Base-by-base conservation (phyloP, 2,888 invertebrate genomes). In the Lithodes maja region DNA sequence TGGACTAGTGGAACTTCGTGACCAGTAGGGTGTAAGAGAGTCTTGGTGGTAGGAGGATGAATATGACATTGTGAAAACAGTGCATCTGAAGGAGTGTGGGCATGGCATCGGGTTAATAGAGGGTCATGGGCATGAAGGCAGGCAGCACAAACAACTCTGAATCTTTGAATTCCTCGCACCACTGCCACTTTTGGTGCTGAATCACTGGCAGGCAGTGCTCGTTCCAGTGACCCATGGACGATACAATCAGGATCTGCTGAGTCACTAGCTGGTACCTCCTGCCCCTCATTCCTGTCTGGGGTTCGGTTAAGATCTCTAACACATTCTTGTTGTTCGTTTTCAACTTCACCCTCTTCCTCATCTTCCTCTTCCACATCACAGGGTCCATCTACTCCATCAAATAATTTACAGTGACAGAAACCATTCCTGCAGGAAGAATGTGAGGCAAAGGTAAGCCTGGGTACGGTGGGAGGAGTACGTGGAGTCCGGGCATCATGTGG, bases 41-140 rank as follows among this genome's bases (percentile, higher is more conserved):
- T 17, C 17, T 79, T 83, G 12, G 85, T 75, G 12, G 85, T 81
- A 50, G 77, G 77, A 50, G 85, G 81, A 69, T 81, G 82, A 1
- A 78, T 17, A 3, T 81, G 81, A 75, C 81, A 86, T 68, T 75
- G 71, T 17, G 78, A 55, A 33, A 77, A 75, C 49, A 78, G 84
- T 52, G 75, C 52, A 52, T 88, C 88, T 2, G 87, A 53, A 1
- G 80, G 85, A 54, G 87, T 69, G 50, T 81, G 82, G 53, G 61
- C 71, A 33, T 78, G 84, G 61, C 90, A 90, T 53, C 79, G 84
- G 1, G 90, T 90, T 5, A 90, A 85, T 15, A 91, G 90, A 1
- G 91, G 91, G 80, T 91, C 91, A 69, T 91, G 91, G 3, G 91
- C 90, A 52, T 83, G 83, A 55, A 90, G 83, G 81, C 91, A 91